A percentile compares a stretch with the other conserved stretches of the same genome.
Conservation (phyloP, 2,888 invertebrate species). For the Gibbula magus region DNA sequence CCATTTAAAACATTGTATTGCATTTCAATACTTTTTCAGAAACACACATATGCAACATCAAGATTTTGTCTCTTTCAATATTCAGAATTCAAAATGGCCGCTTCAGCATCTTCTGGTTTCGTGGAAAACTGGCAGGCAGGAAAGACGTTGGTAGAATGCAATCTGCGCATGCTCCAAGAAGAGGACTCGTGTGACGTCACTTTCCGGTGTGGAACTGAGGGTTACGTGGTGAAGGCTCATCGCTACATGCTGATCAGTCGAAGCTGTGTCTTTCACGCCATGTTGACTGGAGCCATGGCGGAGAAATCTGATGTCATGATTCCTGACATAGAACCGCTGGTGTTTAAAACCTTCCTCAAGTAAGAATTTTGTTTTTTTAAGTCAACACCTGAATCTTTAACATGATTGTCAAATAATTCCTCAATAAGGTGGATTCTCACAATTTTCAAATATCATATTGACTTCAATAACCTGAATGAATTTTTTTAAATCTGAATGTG, state of each 20-base stretch:
- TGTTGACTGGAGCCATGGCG: not conserved
- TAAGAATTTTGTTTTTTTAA: not conserved
- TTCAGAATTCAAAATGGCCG: no score
- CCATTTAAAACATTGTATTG: no score
- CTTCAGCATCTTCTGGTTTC: not conserved
- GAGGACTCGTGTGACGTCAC: not conserved
- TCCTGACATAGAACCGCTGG: not conserved
- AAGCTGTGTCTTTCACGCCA: conserved; percentile 3
- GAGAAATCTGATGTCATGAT: not conserved
- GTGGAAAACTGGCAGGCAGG: not conserved
- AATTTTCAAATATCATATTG: no score
- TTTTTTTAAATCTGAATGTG: no score
- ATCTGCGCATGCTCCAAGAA: not conserved
- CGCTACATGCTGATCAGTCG: not conserved
- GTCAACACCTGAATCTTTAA: no score
- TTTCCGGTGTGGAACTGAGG: not conserved
- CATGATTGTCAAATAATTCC: no score
- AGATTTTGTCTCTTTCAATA: no score
- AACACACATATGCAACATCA: no score
- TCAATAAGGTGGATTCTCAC: no score
- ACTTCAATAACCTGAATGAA: no score
- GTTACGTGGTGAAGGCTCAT: not conserved
- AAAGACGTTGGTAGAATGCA: not conserved
- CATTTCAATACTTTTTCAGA: no score
- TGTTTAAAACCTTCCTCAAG: not conserved